Conservation (phyloP, 2,888 invertebrate species). For the Diaperis boleti region DNA sequence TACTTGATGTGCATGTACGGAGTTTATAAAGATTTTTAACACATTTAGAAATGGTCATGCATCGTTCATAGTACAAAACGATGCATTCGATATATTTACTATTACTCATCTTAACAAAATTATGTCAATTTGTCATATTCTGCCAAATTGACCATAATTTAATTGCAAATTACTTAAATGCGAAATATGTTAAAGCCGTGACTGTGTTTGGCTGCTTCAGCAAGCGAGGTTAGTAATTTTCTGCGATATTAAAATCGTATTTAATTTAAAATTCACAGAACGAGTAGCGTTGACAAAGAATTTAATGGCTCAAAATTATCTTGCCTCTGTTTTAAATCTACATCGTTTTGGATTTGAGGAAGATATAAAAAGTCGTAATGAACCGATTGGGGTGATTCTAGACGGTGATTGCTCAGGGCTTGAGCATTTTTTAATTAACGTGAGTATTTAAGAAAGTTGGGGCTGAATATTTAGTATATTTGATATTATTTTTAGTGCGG, state of each 20-base stretch:
- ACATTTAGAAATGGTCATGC: too few species aligned
- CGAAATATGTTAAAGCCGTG: conserved; percentile 46
- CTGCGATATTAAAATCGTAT: too few species aligned
- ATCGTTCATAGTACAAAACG: too few species aligned
- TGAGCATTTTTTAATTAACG: conserved; percentile 46
- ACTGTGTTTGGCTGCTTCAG: conserved; percentile 47
- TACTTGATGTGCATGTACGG: too few species aligned
- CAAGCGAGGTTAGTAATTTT: conserved; percentile 44
- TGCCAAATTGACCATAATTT: conserved; percentile 44
- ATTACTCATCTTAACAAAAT: neutral
- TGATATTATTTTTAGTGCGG: conserved; percentile 54
- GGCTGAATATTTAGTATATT: too few species aligned
- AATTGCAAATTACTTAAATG: conserved; percentile 47
- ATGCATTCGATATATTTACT: neutral
- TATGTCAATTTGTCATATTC: conserved; percentile 14
- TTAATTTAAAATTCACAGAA: conserved; percentile 13
- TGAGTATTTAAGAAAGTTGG: conserved; percentile 26
- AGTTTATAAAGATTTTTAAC: too few species aligned
- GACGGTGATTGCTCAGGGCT: conserved; percentile 50
- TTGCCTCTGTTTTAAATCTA: conserved; percentile 41
- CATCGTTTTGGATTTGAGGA: conserved; percentile 9
- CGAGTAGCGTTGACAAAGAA: conserved; percentile 12
- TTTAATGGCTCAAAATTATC: conserved; percentile 18
- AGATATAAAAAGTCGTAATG: conserved; percentile 36
- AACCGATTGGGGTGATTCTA: conserved; percentile 50